phyloP scores from a whole-genome alignment of 1,140 invertebrate genomes.

The Bombus waltoni region DNA sequence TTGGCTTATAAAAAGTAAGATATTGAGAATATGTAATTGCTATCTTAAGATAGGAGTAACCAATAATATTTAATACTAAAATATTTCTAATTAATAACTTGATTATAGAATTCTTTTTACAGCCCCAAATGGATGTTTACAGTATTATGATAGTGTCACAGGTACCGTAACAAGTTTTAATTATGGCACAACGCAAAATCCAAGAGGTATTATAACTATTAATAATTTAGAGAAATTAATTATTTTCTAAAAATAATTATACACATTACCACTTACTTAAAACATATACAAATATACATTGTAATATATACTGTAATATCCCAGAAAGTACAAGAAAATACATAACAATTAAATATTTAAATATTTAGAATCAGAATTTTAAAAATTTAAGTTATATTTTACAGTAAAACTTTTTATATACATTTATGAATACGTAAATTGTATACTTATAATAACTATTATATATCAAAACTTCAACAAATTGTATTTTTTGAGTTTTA shows the following conservation, averaged over 20 bases:
- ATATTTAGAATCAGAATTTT: neutral
- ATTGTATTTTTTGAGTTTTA: neutral
- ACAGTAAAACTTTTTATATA: neutral
- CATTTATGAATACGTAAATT: no score
- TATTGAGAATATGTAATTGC: neutral
- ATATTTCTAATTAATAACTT: neutral
- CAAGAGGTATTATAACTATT: constrained; percentile 62
- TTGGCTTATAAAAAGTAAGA: neutral
- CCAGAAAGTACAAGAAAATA: no score
- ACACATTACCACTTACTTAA: no score
- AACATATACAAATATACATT: neutral
- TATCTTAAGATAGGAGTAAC: neutral
- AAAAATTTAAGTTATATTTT: neutral
- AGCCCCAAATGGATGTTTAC: constrained; percentile 91
- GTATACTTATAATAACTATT: neutral
- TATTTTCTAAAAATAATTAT: no score
- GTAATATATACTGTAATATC: no score
- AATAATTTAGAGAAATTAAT: neutral
- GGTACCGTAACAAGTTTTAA: constrained; percentile 91
- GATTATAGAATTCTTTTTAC: constrained; percentile 42
- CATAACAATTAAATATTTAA: neutral
- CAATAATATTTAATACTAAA: constrained; percentile 1
- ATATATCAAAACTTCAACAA: neutral
- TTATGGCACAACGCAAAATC: constrained; percentile 85
- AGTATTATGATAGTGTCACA: constrained; percentile 87